Conservation (phyloP, 2,113 vertebrate species). For the Prolemur simus region DNA sequence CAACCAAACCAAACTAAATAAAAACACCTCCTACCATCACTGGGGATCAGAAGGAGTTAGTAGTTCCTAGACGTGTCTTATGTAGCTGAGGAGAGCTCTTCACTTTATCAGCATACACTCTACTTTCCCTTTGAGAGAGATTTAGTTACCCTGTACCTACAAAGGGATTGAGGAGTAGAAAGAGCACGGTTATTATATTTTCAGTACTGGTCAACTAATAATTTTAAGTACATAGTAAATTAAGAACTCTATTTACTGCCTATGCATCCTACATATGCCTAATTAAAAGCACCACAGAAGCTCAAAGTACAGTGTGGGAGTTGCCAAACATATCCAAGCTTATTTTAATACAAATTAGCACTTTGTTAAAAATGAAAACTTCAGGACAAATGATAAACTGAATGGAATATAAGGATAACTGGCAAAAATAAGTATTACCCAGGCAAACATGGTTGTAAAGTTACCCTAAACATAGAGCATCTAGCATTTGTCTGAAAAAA, state of each 20-base stretch:
- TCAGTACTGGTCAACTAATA: neutral
- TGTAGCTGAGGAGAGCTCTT: neutral
- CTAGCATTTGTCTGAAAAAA: neutral
- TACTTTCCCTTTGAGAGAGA: neutral
- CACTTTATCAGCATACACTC: neutral
- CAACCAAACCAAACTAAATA: neutral
- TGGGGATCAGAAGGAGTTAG: neutral
- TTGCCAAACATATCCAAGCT: neutral
- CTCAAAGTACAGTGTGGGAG: neutral
- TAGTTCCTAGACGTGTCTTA: rapidly evolving
- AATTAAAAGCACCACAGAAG: neutral
- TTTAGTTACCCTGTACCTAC: neutral
- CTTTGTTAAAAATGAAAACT: neutral
- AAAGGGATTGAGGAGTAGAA: neutral
- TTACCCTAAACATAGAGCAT: neutral
- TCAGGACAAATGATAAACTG: neutral
- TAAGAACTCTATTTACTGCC: neutral
- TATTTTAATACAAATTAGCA: neutral
- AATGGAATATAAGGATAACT: neutral
- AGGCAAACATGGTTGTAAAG: neutral
- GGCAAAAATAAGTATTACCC: neutral
- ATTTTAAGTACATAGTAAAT: neutral
- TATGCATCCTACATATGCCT: neutral
- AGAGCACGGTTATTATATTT: neutral
- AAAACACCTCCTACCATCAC: neutral